Conservation (phyloP, 2,113 vertebrate genomes). For the Hystrix brachyura region DNA sequence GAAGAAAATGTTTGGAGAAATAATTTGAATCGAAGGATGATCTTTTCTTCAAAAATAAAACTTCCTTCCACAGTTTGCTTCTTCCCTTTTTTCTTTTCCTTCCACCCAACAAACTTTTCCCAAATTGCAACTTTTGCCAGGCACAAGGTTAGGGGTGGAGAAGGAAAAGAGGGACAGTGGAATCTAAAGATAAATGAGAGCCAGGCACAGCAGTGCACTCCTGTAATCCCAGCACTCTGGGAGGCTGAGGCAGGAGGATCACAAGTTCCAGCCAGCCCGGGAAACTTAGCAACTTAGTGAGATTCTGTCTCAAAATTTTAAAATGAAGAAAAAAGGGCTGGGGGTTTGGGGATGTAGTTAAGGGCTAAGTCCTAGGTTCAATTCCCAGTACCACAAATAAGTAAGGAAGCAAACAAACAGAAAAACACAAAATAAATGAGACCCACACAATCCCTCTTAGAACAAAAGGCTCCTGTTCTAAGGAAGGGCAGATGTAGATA, state of each 20-base stretch:
- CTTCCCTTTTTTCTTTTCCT: background rate
- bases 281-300: background rate
- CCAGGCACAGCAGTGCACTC: background rate
- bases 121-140: background rate
- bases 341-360: background rate
- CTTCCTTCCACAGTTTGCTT: background rate
- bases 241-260: background rate
- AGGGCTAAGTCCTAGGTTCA: background rate
- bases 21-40: background rate
- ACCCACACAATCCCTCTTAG: background rate
- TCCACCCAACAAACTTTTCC: background rate
- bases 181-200: background rate
- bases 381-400: background rate
- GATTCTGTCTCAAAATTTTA: background rate
- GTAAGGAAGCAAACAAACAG: background rate
- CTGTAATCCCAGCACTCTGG: background rate
- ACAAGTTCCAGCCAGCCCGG: background rate
- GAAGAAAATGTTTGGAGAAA: background rate
- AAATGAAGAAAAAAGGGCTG: background rate
- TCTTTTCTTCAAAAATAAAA: conserved; percentile 28
- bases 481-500: background rate
- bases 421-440: background rate
- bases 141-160: background rate
- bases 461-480: background rate
- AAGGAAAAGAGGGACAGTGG: background rate